phyloP scores from a whole-genome alignment of 2,888 invertebrate genomes.

The Drosophila nr. perissopoda region DNA sequence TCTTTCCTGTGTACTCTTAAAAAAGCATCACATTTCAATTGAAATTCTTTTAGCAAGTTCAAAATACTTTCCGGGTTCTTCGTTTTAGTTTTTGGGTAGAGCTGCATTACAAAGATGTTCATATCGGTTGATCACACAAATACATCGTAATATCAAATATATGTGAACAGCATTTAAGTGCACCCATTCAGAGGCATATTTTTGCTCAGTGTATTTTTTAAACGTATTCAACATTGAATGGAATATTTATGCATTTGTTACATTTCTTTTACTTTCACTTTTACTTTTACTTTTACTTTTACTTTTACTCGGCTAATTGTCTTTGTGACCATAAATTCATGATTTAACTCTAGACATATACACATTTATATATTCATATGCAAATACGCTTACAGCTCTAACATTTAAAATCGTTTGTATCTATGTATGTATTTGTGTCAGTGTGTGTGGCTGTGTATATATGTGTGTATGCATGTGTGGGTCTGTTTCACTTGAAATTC shows the following conservation, averaged over 20 bases:
- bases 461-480: not conserved
- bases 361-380: constrained; percentile 30
- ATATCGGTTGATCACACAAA: constrained; percentile 4
- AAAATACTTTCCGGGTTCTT: constrained; percentile 31
- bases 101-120: constrained; percentile 13
- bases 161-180: not conserved
- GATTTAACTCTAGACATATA: constrained; percentile 44
- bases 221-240: constrained; percentile 9
- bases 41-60: constrained; percentile 16
- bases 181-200: not conserved
- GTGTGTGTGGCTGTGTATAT: constrained; percentile 6
- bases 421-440: not conserved
- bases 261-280: not conserved
- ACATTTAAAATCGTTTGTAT: constrained; percentile 52
- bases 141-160: not conserved
- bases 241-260: constrained; percentile 7
- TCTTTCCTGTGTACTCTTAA: constrained; percentile 38
- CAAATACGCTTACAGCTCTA: constrained; percentile 43
- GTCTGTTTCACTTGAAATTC: not conserved
- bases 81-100: constrained; percentile 4
- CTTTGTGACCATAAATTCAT: constrained; percentile 49
- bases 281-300: constrained; percentile 16
- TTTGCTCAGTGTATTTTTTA: not conserved
- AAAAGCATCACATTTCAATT: constrained; percentile 73
- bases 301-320: constrained; percentile 46